Conservation (phyloP, 2,888 invertebrate genomes). For the Cylloceria caligata region DNA sequence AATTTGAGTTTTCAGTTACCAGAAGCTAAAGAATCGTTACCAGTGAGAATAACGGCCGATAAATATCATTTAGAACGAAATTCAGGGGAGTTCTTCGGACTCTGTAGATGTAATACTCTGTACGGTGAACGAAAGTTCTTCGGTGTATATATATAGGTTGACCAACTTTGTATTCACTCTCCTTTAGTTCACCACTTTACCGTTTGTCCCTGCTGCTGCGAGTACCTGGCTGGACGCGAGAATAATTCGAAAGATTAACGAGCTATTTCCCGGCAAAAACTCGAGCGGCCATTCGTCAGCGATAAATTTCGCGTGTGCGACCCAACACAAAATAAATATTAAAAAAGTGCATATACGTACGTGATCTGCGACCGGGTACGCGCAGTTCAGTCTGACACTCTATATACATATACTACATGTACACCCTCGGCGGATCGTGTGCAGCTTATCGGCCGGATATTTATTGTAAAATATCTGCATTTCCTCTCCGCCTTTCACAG, state of each 20-base stretch:
- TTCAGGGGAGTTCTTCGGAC: not conserved
- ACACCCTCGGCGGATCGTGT: slow-evolving; percentile 73
- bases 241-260: slow-evolving; percentile 82
- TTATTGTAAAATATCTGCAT: slow-evolving; percentile 81
- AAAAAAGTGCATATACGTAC: slow-evolving; percentile 47
- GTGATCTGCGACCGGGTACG: slow-evolving; percentile 38
- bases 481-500: slow-evolving; percentile 66
- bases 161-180: slow-evolving; percentile 12
- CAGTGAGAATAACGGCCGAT: not conserved
- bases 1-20: not conserved
- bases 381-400: slow-evolving; percentile 70
- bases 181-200: slow-evolving; percentile 10
- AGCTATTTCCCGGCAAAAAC: slow-evolving; percentile 78
- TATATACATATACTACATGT: slow-evolving; percentile 37
- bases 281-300: slow-evolving; percentile 80
- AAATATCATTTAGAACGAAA: not conserved
- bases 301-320: slow-evolving; percentile 78
- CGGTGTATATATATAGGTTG: not conserved
- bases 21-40: not conserved
- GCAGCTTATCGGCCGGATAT: slow-evolving; percentile 81
- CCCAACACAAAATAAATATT: slow-evolving; percentile 76
- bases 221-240: slow-evolving; percentile 75
- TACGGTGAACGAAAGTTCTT: not conserved
- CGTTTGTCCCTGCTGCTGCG: slow-evolving; percentile 42
- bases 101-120: not conserved